These are phyloP conservation scores for Tipula confusa DNA, from an alignment of 2,888 invertebrate species.

Conservation along the genomic window DNA sequence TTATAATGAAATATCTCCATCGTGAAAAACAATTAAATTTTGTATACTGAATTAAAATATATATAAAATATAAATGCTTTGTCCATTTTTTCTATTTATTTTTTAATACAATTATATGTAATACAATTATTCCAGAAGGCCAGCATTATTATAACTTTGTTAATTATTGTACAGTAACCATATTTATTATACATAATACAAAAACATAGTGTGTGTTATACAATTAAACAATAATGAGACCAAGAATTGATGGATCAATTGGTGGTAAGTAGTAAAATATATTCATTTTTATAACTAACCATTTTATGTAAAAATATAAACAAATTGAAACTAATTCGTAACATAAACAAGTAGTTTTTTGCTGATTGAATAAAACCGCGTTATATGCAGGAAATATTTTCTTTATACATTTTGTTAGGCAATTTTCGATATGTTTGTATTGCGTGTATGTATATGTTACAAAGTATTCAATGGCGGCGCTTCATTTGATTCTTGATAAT, in stretches of 20 bases:
- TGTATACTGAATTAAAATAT: too few species aligned
- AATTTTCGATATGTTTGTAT: neutral
- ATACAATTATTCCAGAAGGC: neutral
- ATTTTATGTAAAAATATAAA: neutral
- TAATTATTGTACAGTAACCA: neutral
- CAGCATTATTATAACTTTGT: neutral
- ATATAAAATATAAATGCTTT: neutral
- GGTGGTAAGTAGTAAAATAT: slow-evolving; percentile 33
- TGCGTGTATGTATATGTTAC: neutral
- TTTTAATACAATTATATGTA: neutral
- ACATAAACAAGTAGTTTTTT: neutral
- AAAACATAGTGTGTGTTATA: neutral
- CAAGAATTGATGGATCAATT: slow-evolving; percentile 34
- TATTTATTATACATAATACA: neutral
- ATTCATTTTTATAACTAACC: neutral
- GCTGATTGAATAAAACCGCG: neutral
- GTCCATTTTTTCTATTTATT: neutral
- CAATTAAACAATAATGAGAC: slow-evolving; percentile 33
- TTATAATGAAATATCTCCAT: neutral
- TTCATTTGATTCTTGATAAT: neutral
- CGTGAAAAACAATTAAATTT: neutral
- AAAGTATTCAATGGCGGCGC: neutral
- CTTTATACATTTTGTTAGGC: neutral
- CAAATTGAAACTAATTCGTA: neutral
- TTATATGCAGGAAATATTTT: neutral